Evolutionary conservation across 2,113 vertebrate species (phyloP), one percentile per base, ranked within the genome.

Genomic region (Malurus melanocephalus): DNA sequence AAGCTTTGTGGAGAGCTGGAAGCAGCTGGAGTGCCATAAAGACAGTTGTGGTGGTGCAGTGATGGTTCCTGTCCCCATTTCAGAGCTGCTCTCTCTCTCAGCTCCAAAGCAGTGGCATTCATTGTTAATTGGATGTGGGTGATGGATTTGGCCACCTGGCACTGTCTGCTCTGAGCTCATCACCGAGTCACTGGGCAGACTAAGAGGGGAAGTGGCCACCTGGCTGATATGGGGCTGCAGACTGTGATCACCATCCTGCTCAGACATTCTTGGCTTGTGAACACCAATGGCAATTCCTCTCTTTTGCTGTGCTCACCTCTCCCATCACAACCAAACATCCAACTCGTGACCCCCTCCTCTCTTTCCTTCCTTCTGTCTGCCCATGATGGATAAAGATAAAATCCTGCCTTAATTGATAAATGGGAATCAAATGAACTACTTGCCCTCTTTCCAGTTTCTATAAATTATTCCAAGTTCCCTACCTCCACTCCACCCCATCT

Each of bases 61-160:
- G 5, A 19, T 26, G 46, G 57, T 59, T 68, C 49, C 61, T 40
- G 32, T 85, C 64, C 73, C 49, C 1, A 1, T 2, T 4, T 11
- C 73, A 8, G 28, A 42, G 74, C 69, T 4, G 21, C 66, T 62
- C 52, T n/a, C 13, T 49, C 6, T 1, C 59, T 56, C 76, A 94
- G 93, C 92, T 93, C 74, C 42, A 8, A 28, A 49, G 18, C 91
- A 87, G 86, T 77, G 87, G 35, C 85, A 15, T 0, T 40, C 85
- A 15, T 0, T 30, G 87, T 64, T 96, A 95, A 96, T 94, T 92
- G 94, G 95, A 85, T 92, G 87, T 16, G 80, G 65, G 77, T 7
- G 92, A 69, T 61, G 87, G 94, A 87, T 79, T 82, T 95, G 93
- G 85, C 95, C 96, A 96, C 93, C 95, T 96, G 96, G 94, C 95